phyloP scores from a whole-genome alignment of 1,140 invertebrate species.

The Cherax quadricarinatus region DNA sequence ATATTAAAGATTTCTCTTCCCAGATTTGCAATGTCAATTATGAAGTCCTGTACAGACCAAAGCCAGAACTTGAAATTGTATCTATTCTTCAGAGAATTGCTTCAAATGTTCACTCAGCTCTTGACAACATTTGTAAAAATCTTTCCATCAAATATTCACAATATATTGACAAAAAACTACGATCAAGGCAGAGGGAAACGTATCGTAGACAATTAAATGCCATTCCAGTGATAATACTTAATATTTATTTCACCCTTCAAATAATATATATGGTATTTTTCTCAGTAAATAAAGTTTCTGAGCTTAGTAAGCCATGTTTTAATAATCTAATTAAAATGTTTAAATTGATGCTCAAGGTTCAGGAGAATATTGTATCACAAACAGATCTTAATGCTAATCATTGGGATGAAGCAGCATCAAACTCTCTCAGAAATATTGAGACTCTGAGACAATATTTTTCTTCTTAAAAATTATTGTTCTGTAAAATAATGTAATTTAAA shows the following conservation, averaged over 20 bases:
- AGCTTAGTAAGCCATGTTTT: not conserved
- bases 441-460: not conserved
- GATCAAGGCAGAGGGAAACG: constrained; percentile 53
- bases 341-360: constrained; percentile 7
- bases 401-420: constrained; percentile 29
- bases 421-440: not conserved
- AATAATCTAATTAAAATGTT: not conserved
- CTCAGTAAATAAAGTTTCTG: not conserved
- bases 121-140: constrained; percentile 34
- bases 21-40: not conserved
- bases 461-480: not conserved
- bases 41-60: constrained; percentile 29
- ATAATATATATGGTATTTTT: constrained; percentile 6
- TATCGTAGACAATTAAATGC: constrained; percentile 42
- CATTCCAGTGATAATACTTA: constrained; percentile 25
- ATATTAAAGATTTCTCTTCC: not conserved
- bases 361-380: constrained; percentile 38
- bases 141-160: constrained; percentile 39
- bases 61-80: constrained; percentile 35
- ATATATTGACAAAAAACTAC: constrained; percentile 32
- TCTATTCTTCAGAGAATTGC: constrained; percentile 26
- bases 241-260: constrained; percentile 23
- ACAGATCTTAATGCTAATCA: constrained; percentile 28
- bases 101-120: not conserved
- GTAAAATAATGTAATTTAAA: not conserved